phyloP scores from a whole-genome alignment of 2,797 vertebrate genomes.

The Poeciliopsis infans region DNA sequence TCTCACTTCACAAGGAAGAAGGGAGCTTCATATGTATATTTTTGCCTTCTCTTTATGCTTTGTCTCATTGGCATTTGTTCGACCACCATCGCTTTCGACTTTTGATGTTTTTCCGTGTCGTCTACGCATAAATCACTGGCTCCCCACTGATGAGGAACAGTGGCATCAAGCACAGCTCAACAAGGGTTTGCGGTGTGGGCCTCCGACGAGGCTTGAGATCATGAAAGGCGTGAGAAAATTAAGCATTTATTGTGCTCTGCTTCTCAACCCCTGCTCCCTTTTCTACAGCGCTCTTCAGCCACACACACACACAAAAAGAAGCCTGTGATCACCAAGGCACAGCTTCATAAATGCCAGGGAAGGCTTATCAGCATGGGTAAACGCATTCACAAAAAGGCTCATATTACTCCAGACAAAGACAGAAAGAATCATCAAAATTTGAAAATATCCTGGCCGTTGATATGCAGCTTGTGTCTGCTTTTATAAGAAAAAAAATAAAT shows the following conservation, averaged over 20 bases:
- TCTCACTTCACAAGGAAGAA: background rate
- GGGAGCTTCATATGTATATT: conserved; percentile 30
- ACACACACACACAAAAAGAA: conserved; percentile 1
- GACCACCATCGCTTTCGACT: conserved; percentile 37
- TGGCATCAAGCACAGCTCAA: conserved; percentile 37
- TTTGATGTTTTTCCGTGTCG: conserved; percentile 32
- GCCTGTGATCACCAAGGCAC: background rate
- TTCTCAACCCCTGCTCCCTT: conserved; percentile 30
- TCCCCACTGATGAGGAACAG: conserved; percentile 60
- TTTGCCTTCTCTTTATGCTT: conserved; percentile 41
- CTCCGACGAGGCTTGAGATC: conserved; percentile 34
- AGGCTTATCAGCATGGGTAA: conserved; percentile 12
- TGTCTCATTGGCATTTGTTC: conserved; percentile 49
- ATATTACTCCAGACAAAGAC: background rate
- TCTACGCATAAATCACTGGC: conserved; percentile 55
- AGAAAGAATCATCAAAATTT: background rate
- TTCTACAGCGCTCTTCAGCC: conserved; percentile 13
- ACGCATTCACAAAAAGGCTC: conserved; percentile 20
- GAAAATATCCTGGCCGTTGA: background rate
- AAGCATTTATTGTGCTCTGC: conserved; percentile 26
- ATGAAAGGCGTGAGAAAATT: conserved; percentile 47
- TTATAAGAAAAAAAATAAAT: background rate
- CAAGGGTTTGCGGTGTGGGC: conserved; percentile 38
- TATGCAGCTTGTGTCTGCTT: background rate
- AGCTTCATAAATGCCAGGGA: conserved; percentile 14